phyloP scores from a whole-genome alignment of 2,888 invertebrate species.

The Sturmia bella region DNA sequence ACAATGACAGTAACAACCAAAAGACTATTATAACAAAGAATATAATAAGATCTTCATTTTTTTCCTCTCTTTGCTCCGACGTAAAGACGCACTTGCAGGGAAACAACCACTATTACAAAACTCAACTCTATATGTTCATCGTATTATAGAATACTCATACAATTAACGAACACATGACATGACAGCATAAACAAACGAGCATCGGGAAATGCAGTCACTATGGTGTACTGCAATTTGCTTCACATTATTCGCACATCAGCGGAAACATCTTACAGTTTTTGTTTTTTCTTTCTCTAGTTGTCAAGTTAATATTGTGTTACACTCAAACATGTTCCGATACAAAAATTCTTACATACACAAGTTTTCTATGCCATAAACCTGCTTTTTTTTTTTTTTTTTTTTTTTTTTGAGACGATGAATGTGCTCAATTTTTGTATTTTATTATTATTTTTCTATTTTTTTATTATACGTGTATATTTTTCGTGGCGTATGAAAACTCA shows the following conservation, averaged over 20 bases:
- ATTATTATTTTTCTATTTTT: not conserved
- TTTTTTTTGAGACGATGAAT: no score
- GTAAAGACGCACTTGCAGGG: not conserved
- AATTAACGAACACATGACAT: conserved; percentile 36
- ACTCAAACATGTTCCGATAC: not conserved
- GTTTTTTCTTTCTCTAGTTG: not conserved
- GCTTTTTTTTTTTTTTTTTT: no score
- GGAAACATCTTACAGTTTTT: conserved; percentile 32
- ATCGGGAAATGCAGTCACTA: conserved; percentile 59
- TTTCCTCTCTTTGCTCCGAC: not conserved
- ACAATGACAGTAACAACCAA: conserved; percentile 21
- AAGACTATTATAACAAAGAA: conserved; percentile 14
- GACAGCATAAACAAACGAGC: conserved; percentile 54
- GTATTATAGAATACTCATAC: conserved; percentile 18
- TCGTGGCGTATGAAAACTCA: conserved; percentile 11
- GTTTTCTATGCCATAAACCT: no score
- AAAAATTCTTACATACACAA: not conserved
- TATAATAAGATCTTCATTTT: not conserved
- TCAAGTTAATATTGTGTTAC: conserved; percentile 36
- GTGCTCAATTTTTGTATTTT: no score
- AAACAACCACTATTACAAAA: conserved; percentile 7
- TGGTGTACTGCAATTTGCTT: conserved; percentile 68
- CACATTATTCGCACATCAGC: conserved; percentile 67
- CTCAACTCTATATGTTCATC: not conserved
- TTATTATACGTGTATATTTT: conserved; percentile 28